Percentiles rank a stretch among this genome's conserved stretches.
These are phyloP conservation scores for Microctonus aethiopoides DNA, from an alignment of 2,888 invertebrate genomes.

Conservation along the genomic window DNA sequence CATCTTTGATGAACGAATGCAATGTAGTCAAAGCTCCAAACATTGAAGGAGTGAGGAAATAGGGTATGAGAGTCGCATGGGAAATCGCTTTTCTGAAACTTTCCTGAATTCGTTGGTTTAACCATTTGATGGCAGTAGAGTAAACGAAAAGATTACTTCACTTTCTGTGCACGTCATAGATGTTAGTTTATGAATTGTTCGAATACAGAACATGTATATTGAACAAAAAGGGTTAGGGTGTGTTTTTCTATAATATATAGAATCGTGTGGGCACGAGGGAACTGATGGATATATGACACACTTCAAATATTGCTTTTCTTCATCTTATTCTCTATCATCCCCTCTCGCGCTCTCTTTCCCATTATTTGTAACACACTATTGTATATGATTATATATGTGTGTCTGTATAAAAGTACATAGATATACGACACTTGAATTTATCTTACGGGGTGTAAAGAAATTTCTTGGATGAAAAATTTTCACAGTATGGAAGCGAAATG, in stretches of 20 bases:
- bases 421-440: constrained; percentile 27
- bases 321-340: neutral
- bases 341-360: neutral
- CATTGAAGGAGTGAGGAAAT: neutral
- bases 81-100: constrained; percentile 45
- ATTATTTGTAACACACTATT: neutral
- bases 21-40: neutral
- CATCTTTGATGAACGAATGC: neutral
- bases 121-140: neutral
- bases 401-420: constrained; percentile 21
- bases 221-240: neutral
- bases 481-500: constrained; percentile 23
- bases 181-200: neutral
- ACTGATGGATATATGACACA: constrained; percentile 15
- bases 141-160: neutral
- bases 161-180: neutral
- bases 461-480: constrained; percentile 27
- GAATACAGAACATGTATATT: neutral
- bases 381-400: neutral
- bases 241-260: neutral
- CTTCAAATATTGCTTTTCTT: neutral
- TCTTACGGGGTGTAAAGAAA: constrained; percentile 25
- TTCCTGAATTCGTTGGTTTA: neutral
- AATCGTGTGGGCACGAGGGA: neutral
- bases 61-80: constrained; percentile 39